Evolutionary conservation across 2,113 vertebrate genomes (phyloP).

Genomic region (Syngnathoides biaculeatus): DNA sequence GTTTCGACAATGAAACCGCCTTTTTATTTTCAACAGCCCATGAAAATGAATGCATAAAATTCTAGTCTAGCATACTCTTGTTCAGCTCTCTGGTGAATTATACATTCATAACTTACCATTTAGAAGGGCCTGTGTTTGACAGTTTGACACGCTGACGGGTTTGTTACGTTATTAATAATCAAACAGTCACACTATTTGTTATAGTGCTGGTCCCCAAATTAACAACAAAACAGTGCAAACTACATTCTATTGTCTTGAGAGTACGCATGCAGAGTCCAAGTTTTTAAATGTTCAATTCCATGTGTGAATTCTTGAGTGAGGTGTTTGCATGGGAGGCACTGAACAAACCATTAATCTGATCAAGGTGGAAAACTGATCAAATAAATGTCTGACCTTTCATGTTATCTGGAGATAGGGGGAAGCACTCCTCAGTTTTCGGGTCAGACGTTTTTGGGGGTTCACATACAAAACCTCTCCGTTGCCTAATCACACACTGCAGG

Average conservation of each 20-base stretch:
- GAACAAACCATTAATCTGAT: not conserved
- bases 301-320: not conserved
- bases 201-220: too few relatives aligned
- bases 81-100: not conserved
- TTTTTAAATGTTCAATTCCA: not conserved
- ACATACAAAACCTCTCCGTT: slow-evolving; percentile 70
- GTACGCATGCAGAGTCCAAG: not conserved
- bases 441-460: not conserved
- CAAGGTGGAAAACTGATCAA: not conserved
- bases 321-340: slow-evolving; percentile 32
- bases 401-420: slow-evolving; percentile 11
- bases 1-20: slow-evolving; percentile 18
- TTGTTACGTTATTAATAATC: not conserved
- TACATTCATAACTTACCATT: not conserved
- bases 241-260: too few relatives aligned
- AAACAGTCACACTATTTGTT: not conserved
- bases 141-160: not conserved
- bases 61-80: not conserved
- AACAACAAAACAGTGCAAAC: not conserved
- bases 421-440: slow-evolving; percentile 4
- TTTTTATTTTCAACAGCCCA: not conserved
- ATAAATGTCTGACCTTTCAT: slow-evolving; percentile 26
- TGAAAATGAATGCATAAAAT: not conserved
- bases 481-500: slow-evolving; percentile 83
- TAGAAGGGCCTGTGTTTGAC: not conserved